Evolutionary conservation across 1,140 invertebrate species (phyloP).

Genomic region (Drosophila elegans): DNA sequence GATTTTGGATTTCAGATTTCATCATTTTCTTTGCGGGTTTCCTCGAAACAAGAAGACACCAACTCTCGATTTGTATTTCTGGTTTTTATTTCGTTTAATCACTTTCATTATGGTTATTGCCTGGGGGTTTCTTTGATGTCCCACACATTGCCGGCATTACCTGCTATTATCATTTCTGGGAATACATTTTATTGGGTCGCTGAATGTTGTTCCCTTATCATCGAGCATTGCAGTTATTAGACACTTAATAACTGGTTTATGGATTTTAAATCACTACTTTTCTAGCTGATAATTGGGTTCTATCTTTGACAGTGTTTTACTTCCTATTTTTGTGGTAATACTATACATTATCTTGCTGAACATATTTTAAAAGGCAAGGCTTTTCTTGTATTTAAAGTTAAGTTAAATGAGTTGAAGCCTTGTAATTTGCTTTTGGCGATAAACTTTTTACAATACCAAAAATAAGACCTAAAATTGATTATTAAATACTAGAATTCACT

Average conservation of each 20-base stretch:
- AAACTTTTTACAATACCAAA: too few species aligned
- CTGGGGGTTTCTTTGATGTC: constrained; percentile 19
- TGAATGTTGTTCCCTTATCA: constrained; percentile 20
- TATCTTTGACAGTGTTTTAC: constrained; percentile 17
- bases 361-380: neutral
- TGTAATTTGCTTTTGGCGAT: too few species aligned
- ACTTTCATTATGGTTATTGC: constrained; percentile 16
- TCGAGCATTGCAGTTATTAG: constrained; percentile 8
- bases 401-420: too few species aligned
- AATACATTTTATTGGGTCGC: constrained; percentile 20
- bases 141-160: constrained; percentile 2
- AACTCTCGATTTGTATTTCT: constrained; percentile 26
- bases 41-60: neutral
- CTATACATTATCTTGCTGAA: neutral
- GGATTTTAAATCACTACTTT: constrained; percentile 9
- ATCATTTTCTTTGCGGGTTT: constrained; percentile 23
- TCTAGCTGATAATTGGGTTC: constrained; percentile 8
- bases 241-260: constrained; percentile 11
- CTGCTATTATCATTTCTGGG: constrained; percentile 33
- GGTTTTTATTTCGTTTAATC: constrained; percentile 21
- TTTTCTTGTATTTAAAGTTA: too few species aligned
- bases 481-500: too few species aligned
- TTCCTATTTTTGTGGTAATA: constrained; percentile 10
- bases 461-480: too few species aligned
- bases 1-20: constrained; percentile 40